A percentile compares a stretch with the other conserved stretches of the same genome.
Evolutionary conservation across 1,140 invertebrate species (phyloP).

Genomic region (Glossosoma conforme): DNA sequence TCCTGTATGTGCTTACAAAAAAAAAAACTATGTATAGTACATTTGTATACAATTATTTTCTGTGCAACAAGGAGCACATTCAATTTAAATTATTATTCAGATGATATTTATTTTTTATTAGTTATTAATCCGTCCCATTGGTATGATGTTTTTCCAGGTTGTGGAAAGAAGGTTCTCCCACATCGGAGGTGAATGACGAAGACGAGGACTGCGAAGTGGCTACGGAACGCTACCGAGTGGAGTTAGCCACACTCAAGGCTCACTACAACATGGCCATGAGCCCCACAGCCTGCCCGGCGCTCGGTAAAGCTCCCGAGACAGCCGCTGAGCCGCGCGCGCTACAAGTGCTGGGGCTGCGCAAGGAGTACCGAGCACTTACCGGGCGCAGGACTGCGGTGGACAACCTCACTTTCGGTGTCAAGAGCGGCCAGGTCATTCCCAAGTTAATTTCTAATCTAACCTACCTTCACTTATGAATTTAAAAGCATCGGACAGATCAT

Average conservation of each 20-base stretch:
- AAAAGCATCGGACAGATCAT: too few relatives aligned
- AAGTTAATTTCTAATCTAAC: neutral
- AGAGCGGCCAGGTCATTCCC: slow-evolving; percentile 38
- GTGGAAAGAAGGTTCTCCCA: slow-evolving; percentile 22
- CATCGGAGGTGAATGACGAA: slow-evolving; percentile 27
- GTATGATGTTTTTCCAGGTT: too few relatives aligned
- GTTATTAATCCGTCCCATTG: too few relatives aligned
- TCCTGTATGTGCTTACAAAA: too few relatives aligned
- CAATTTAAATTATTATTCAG: too few relatives aligned
- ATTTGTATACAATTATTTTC: too few relatives aligned
- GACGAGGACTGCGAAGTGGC: slow-evolving; percentile 47
- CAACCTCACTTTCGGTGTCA: slow-evolving; percentile 44
- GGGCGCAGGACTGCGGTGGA: slow-evolving; percentile 41
- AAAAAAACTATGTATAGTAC: too few relatives aligned
- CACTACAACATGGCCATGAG: slow-evolving; percentile 10
- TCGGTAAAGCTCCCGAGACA: neutral
- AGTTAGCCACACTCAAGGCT: slow-evolving; percentile 33
- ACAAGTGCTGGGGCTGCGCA: slow-evolving; percentile 43
- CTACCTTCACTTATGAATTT: too few relatives aligned
- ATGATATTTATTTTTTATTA: slow-evolving; percentile 10
- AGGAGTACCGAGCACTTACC: slow-evolving; percentile 42
- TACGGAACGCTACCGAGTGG: slow-evolving; percentile 46
- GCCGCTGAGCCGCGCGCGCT: slow-evolving; percentile 35
- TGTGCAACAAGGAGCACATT: too few relatives aligned
- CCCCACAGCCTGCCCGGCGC: too few relatives aligned